phyloP scores from a whole-genome alignment of 2,888 invertebrate genomes.

The Pilophorus perplexus region DNA sequence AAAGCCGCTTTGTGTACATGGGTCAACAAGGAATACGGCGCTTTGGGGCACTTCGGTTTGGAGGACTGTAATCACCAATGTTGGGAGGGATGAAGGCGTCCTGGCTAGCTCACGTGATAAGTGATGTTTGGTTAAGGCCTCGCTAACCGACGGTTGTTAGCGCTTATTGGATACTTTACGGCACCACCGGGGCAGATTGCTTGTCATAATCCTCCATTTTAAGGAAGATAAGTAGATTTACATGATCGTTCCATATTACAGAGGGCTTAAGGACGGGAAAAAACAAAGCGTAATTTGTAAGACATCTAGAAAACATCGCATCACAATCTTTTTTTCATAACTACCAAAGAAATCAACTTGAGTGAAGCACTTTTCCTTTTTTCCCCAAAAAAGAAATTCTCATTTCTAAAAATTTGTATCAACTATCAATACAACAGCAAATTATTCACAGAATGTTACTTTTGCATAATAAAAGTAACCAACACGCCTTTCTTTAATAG shows the following conservation, averaged over 20 bases:
- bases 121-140: conserved; percentile 25
- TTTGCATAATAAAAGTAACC: not conserved
- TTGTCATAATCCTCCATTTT: conserved; percentile 22
- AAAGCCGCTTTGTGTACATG: too few relatives aligned
- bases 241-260: conserved; percentile 21
- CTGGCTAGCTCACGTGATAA: conserved; percentile 14
- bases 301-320: too few relatives aligned
- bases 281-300: too few relatives aligned
- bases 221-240: conserved; percentile 25
- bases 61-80: conserved; percentile 21
- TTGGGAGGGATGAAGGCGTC: conserved; percentile 4
- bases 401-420: too few relatives aligned
- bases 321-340: too few relatives aligned
- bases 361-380: too few relatives aligned
- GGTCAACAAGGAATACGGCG: too few relatives aligned
- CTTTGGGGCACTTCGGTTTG: too few relatives aligned
- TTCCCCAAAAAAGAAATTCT: too few relatives aligned
- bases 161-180: conserved; percentile 28
- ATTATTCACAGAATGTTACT: too few relatives aligned
- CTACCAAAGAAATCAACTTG: too few relatives aligned
- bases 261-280: not conserved
- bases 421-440: too few relatives aligned
- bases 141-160: conserved; percentile 29
- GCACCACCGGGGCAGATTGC: conserved; percentile 6
- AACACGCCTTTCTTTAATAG: conserved; percentile 25